Evolutionary conservation across 2,797 vertebrate species (phyloP).

Genomic region (Diplodus sargus): DNA sequence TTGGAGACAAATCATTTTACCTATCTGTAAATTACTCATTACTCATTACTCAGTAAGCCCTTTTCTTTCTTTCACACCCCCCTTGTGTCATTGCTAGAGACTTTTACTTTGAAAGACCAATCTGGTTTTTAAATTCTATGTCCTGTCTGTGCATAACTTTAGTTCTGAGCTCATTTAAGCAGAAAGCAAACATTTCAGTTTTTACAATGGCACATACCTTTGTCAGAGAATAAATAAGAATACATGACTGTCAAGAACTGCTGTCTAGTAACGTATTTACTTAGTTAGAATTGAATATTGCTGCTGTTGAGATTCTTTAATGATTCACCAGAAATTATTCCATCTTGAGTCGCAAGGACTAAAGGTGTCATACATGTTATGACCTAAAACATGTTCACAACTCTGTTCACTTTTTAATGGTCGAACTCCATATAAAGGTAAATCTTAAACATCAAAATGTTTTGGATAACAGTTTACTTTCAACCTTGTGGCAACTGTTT

Average conservation of each 20-base stretch:
- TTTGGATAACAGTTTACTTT: neutral
- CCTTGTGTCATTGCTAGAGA: neutral
- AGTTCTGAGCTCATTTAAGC: neutral
- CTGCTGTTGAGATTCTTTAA: neutral
- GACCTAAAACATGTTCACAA: neutral
- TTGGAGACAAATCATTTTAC: neutral
- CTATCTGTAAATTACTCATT: neutral
- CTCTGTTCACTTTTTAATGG: neutral
- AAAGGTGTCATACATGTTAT: neutral
- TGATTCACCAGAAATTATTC: neutral
- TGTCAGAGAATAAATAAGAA: neutral
- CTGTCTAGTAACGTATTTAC: neutral
- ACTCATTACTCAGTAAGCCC: neutral
- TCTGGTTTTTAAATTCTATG: too few species aligned
- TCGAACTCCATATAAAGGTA: accelerated
- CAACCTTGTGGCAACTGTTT: neutral
- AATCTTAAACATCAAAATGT: neutral
- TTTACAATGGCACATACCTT: neutral
- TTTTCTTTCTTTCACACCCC: neutral
- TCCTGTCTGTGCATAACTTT: neutral
- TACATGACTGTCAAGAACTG: neutral
- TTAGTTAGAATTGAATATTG: neutral
- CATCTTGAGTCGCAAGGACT: neutral
- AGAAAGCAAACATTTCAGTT: neutral
- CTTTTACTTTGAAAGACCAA: neutral